These are phyloP conservation scores for Hoplostethus atlanticus DNA, from an alignment of 2,797 vertebrate genomes.

Conservation along the genomic window DNA sequence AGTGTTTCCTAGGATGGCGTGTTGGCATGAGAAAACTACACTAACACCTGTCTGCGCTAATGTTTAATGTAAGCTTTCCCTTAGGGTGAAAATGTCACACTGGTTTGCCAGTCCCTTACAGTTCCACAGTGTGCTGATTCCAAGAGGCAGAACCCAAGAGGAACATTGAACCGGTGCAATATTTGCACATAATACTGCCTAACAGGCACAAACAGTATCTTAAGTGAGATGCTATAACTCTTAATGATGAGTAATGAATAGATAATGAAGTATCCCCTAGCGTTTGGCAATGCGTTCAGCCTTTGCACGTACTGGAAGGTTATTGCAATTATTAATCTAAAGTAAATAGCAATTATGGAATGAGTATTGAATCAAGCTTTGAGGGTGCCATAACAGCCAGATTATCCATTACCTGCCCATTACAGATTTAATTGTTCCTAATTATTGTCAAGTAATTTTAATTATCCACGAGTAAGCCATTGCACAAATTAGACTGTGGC, in stretches of 20 bases:
- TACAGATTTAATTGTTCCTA: constrained; percentile 73
- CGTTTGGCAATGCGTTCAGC: constrained; percentile 51
- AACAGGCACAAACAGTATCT: constrained; percentile 44
- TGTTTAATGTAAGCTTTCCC: constrained; percentile 65
- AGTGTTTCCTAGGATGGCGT: constrained; percentile 41
- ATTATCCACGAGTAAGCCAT: constrained; percentile 68
- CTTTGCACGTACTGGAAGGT: constrained; percentile 51
- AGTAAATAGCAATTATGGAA: constrained; percentile 76
- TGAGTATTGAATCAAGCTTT: constrained; percentile 72
- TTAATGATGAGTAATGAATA: constrained; percentile 75
- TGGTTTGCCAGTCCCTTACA: constrained; percentile 57
- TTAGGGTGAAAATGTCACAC: constrained; percentile 58
- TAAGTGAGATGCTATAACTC: constrained; percentile 53
- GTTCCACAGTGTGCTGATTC: constrained; percentile 46
- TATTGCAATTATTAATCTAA: constrained; percentile 77
- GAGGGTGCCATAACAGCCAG: constrained; percentile 59
- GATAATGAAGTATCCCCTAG: constrained; percentile 73
- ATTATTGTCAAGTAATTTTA: constrained; percentile 72
- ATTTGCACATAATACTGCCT: constrained; percentile 40
- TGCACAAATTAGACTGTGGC: constrained; percentile 43
- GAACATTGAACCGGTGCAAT: constrained; percentile 40
- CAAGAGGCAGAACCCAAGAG: constrained; percentile 38
- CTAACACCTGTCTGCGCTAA: constrained; percentile 59
- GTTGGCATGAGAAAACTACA: constrained; percentile 38
- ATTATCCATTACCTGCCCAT: constrained; percentile 76